Conservation (phyloP, 2,797 vertebrate genomes). For the Harpagifer antarcticus region DNA sequence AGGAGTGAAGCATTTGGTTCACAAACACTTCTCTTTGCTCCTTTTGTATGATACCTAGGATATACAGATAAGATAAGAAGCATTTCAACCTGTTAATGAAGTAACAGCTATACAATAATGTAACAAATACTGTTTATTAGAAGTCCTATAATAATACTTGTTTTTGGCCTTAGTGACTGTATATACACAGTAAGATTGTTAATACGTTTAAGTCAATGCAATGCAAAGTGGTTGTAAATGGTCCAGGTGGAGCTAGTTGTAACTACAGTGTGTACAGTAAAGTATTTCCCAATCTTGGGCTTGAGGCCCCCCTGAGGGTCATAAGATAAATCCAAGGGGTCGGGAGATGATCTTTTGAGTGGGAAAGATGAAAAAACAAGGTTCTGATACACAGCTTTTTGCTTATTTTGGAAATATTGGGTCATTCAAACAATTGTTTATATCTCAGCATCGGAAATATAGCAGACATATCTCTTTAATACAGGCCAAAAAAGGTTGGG, state of each 20-base stretch:
- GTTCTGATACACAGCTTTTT: not conserved
- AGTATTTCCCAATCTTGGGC: not conserved
- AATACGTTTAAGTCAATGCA: not conserved
- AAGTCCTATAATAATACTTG: not conserved
- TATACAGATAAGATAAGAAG: not conserved
- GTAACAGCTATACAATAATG: not conserved
- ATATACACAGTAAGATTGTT: not conserved
- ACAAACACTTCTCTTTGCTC: conserved; percentile 44
- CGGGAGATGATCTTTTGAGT: not conserved
- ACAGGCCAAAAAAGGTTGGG: not conserved
- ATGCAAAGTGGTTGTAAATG: not conserved
- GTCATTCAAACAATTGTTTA: not conserved
- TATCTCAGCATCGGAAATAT: not conserved
- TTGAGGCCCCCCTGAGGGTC: not conserved
- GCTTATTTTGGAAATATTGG: not conserved
- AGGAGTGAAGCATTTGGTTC: conserved; percentile 29
- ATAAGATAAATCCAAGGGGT: not conserved
- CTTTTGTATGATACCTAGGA: not conserved
- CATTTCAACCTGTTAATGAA: not conserved
- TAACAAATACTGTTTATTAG: not conserved
- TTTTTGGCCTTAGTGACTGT: too few relatives aligned
- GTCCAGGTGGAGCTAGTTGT: not conserved
- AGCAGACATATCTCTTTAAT: not conserved
- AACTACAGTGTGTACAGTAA: not conserved
- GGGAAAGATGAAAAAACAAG: not conserved